phyloP scores from a whole-genome alignment of 2,888 invertebrate genomes.

The Scaptomyza cyrtandrae region DNA sequence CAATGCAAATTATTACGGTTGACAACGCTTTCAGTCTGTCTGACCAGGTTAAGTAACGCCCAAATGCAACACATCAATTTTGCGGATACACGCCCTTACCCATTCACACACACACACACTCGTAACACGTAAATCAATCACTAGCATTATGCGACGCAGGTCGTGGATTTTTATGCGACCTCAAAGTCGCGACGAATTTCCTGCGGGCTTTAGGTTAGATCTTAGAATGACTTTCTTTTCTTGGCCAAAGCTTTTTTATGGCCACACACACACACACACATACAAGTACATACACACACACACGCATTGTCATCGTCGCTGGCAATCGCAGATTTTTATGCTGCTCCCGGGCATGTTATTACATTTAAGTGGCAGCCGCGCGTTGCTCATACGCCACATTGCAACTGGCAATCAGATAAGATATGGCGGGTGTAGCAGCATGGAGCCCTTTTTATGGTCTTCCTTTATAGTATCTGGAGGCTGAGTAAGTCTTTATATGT shows the following conservation, averaged over 20 bases:
- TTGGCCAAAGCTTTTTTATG: constrained; percentile 62
- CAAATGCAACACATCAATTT: constrained; percentile 69
- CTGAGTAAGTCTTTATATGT: constrained; percentile 3
- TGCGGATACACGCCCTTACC: constrained; percentile 9
- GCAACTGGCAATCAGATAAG: constrained; percentile 42
- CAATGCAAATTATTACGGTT: constrained; percentile 40
- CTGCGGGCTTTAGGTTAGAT: constrained; percentile 33
- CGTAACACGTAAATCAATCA: constrained; percentile 74
- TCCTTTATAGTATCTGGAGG: constrained; percentile 10
- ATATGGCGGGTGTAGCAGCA: constrained; percentile 5
- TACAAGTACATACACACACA: constrained; percentile 15
- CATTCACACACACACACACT: background rate
- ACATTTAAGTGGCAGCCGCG: constrained; percentile 65
- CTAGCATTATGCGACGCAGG: constrained; percentile 62
- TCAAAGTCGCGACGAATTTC: constrained; percentile 48
- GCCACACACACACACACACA: constrained; percentile 26
- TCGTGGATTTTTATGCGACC: constrained; percentile 54
- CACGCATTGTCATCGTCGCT: constrained; percentile 51
- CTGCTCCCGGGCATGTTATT: constrained; percentile 58
- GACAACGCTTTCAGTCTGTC: constrained; percentile 10
- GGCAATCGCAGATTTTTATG: constrained; percentile 65
- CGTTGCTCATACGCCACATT: constrained; percentile 67
- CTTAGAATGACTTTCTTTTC: constrained; percentile 38
- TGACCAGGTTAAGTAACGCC: constrained; percentile 26
- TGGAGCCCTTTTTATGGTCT: constrained; percentile 35